Evolutionary conservation across 2,888 invertebrate species (phyloP), one percentile per base, ranked within the genome.

Genomic region (Vanessa cardui): DNA sequence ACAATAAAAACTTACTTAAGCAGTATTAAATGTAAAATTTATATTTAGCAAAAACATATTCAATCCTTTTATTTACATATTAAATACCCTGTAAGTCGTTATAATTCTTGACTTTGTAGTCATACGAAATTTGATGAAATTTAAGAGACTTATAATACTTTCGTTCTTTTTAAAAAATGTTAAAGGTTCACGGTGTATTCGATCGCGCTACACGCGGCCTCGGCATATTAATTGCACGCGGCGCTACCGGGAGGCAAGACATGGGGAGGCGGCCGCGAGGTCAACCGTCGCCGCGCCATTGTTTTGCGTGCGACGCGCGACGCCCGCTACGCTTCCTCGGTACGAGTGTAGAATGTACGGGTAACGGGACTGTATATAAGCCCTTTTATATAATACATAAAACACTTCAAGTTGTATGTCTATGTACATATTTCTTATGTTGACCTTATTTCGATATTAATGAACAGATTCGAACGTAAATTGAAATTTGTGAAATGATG

Each of bases 141-240:
- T 4, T 39, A 39, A 39, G 12, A 39, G 12, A 39, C 12, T 39
- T 39, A 12, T 39, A 39, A 12, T 12, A 12, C 39, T 12, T 39
- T 9, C 3, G 12, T 39, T 39, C 12, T 9, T 39, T 39, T 12
- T 12, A 64, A 64, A 44, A 62, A n/a, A n/a, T 39, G 68, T 74
- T 61, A 64, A 58, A 45, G 88, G 83, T 78, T 84, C 77, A 85
- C 85, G 86, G 69, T 47, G 18, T 0, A 2, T 0, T 56, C 20
- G 12, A 70, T 76, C 83, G 74, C 62, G 3, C 77, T 84, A 82
- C 76, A 82, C 90, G 92, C 91, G 91, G 92, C 87, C 90, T 90
- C 90, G 90, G 92, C 92, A 92, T 92, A 92, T 92, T 92, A 92
- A 92, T 92, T 92, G 92, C 92, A 92, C 90, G 92, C 92, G 92